phyloP scores from a whole-genome alignment of 2,888 invertebrate genomes.

The Cyaniris semiargus region DNA sequence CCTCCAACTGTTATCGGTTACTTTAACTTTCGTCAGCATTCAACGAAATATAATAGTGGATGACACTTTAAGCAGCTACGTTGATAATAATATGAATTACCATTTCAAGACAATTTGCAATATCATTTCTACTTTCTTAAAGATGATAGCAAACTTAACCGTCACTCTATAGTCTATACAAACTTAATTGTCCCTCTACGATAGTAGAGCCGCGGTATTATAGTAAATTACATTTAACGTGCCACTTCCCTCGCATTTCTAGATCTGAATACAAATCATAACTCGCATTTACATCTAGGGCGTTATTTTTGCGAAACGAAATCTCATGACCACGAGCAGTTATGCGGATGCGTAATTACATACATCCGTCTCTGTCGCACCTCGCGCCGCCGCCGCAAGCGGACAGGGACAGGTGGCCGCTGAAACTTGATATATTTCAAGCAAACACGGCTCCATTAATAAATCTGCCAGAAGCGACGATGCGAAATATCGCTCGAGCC shows the following conservation, averaged over 20 bases:
- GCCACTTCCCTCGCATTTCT: not conserved
- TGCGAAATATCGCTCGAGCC: conserved; percentile 27
- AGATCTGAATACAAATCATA: not conserved
- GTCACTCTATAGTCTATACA: no score
- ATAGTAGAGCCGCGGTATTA: no score
- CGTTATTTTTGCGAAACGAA: conserved; percentile 27
- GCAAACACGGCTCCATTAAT: conserved; percentile 38
- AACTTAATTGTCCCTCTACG: no score
- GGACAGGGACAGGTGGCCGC: conserved; percentile 11
- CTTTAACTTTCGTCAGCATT: not conserved
- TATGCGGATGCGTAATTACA: conserved; percentile 24
- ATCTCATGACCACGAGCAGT: conserved; percentile 19
- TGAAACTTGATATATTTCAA: conserved; percentile 27
- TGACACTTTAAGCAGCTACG: not conserved
- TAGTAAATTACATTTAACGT: not conserved
- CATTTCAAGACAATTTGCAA: not conserved
- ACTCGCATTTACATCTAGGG: conserved; percentile 9
- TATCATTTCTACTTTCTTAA: not conserved
- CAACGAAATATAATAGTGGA: not conserved
- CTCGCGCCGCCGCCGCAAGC: no score
- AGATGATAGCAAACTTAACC: no score
- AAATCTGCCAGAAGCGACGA: conserved; percentile 42
- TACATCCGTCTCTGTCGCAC: conserved; percentile 16
- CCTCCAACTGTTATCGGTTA: not conserved
- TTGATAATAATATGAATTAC: not conserved